phyloP scores from a whole-genome alignment of 2,797 vertebrate genomes.

The Otolemur crassicaudatus region DNA sequence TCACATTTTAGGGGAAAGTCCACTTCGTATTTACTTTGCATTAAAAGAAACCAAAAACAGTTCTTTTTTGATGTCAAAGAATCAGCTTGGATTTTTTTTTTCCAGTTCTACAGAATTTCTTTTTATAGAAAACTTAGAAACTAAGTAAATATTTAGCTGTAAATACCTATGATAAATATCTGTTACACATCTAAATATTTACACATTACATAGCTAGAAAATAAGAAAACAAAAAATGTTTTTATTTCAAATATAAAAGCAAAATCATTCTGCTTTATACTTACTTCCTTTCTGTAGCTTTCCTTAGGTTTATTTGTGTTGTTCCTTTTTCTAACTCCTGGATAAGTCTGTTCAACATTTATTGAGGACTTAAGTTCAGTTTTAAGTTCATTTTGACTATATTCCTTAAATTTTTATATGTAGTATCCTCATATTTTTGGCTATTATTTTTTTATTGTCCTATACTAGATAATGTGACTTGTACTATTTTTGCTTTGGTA shows the following conservation, averaged over 20 bases:
- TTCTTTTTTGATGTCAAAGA: neutral
- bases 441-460: neutral
- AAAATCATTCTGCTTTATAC: neutral
- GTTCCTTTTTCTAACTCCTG: neutral
- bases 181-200: no score
- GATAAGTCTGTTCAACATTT: neutral
- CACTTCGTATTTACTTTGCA: no score
- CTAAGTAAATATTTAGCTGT: no score
- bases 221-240: neutral
- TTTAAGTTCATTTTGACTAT: neutral
- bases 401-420: neutral
- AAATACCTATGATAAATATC: no score
- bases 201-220: neutral
- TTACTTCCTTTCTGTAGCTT: neutral
- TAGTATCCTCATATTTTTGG: neutral
- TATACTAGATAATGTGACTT: neutral
- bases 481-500: neutral
- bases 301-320: neutral
- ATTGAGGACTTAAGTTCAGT: neutral
- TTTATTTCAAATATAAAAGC: neutral
- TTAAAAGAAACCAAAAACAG: no score
- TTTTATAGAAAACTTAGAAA: neutral
- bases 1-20: no score
- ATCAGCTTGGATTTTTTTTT: neutral
- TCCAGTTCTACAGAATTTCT: neutral